Evolutionary conservation across 2,797 vertebrate genomes (phyloP).

Genomic region (Bufotes viridis): DNA sequence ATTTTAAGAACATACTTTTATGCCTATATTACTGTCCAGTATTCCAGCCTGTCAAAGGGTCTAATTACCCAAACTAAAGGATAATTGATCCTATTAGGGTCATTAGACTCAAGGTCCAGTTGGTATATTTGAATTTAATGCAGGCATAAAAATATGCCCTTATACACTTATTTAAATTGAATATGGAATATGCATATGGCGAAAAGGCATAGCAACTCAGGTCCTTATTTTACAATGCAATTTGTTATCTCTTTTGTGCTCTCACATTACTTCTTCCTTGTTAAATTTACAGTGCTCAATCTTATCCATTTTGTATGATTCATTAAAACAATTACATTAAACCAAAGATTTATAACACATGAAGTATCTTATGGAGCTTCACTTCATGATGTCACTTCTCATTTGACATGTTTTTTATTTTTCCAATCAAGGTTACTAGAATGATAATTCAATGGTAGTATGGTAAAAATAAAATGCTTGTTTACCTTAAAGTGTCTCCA

Average conservation of each 20-base stretch:
- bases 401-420: background rate
- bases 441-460: constrained; percentile 1
- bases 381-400: background rate
- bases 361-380: background rate
- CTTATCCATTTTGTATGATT: background rate
- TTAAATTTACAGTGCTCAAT: background rate
- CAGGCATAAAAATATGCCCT: no score
- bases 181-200: background rate
- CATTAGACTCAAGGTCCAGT: no score
- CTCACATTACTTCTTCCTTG: background rate
- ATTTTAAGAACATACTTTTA: no score
- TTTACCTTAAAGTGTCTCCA: background rate
- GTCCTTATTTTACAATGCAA: no score
- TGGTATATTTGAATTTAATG: no score
- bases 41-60: no score
- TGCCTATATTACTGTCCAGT: no score
- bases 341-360: constrained; percentile 5
- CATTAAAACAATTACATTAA: background rate
- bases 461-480: no score
- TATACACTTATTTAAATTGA: no score
- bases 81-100: no score
- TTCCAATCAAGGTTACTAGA: background rate
- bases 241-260: background rate
- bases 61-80: no score
- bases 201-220: background rate